Evolutionary conservation across 2,113 vertebrate genomes (phyloP).

Genomic region (Thinocorus orbignyianus): DNA sequence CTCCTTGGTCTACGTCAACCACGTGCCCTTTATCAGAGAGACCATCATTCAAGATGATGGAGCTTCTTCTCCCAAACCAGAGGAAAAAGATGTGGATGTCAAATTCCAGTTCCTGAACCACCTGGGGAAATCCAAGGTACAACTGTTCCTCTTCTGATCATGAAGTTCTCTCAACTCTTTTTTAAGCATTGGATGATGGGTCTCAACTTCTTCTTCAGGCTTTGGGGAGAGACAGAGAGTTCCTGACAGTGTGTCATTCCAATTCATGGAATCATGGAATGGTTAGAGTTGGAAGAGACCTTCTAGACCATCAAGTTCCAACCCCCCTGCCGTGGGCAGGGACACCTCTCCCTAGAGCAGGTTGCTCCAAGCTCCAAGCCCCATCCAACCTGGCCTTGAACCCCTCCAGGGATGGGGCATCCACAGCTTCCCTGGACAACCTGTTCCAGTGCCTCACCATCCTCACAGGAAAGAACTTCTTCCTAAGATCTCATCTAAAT

Average conservation of each 20-base stretch:
- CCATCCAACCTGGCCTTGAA: too few species aligned
- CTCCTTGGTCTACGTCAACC: conserved; percentile 29
- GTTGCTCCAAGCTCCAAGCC: too few species aligned
- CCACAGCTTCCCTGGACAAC: too few species aligned
- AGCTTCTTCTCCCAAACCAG: neutral
- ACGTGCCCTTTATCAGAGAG: neutral
- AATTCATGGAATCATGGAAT: too few species aligned
- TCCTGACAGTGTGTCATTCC: neutral
- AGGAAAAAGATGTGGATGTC: neutral
- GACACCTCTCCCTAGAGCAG: too few species aligned
- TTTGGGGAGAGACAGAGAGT: neutral
- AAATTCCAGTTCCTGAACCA: conserved; percentile 72
- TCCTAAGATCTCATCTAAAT: too few species aligned
- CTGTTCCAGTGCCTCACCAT: too few species aligned
- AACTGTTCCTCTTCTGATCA: neutral
- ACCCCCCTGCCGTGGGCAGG: too few species aligned
- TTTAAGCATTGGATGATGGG: neutral
- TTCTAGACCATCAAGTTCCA: too few species aligned
- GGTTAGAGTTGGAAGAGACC: too few species aligned
- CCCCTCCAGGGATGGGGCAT: too few species aligned
- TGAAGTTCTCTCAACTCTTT: neutral
- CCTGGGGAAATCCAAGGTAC: conserved; percentile 71
- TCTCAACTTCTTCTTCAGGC: neutral
- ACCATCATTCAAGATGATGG: rapidly evolving
- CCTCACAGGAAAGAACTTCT: too few species aligned